These are phyloP conservation scores for Linhomoeus sp. DNA, from an alignment of 2,888 invertebrate species.

Conservation along the genomic window DNA sequence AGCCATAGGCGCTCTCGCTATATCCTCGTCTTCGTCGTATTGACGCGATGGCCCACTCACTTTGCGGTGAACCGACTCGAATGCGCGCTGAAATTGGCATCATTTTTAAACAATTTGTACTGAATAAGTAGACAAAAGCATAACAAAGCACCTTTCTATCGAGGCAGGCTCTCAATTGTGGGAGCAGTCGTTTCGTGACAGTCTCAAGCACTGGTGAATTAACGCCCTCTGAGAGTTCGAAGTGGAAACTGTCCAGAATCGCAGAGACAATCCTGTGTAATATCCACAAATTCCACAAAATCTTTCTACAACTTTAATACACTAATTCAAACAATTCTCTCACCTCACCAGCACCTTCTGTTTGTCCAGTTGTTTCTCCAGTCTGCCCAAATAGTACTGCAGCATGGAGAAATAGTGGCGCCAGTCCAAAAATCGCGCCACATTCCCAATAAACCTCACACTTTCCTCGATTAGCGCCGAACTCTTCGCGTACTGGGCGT, in stretches of 20 bases:
- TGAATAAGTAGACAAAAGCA: too few relatives aligned
- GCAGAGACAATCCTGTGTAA: slow-evolving; percentile 33
- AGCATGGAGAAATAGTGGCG: slow-evolving; percentile 62
- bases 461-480: slow-evolving; percentile 42
- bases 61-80: not conserved
- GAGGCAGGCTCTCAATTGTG: slow-evolving; percentile 54
- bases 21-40: slow-evolving; percentile 46
- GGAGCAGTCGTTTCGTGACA: slow-evolving; percentile 38
- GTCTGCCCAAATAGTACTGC: slow-evolving; percentile 53
- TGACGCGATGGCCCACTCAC: slow-evolving; percentile 1
- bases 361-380: slow-evolving; percentile 47
- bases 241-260: slow-evolving; percentile 75
- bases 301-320: too few relatives aligned
- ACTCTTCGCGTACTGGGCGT: slow-evolving; percentile 51
- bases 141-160: slow-evolving; percentile 16
- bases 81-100: too few relatives aligned
- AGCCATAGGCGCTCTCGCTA: slow-evolving; percentile 71
- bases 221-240: slow-evolving; percentile 41
- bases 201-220: not conserved
- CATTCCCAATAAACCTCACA: slow-evolving; percentile 43
- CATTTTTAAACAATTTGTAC: too few relatives aligned
- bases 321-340: too few relatives aligned
- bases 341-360: slow-evolving; percentile 43
- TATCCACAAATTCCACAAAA: too few relatives aligned
- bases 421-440: slow-evolving; percentile 65